Percentiles rank a stretch among this genome's conserved stretches.
Evolutionary conservation across 2,113 vertebrate species (phyloP).

Genomic region (Phrynosoma platyrhinos): DNA sequence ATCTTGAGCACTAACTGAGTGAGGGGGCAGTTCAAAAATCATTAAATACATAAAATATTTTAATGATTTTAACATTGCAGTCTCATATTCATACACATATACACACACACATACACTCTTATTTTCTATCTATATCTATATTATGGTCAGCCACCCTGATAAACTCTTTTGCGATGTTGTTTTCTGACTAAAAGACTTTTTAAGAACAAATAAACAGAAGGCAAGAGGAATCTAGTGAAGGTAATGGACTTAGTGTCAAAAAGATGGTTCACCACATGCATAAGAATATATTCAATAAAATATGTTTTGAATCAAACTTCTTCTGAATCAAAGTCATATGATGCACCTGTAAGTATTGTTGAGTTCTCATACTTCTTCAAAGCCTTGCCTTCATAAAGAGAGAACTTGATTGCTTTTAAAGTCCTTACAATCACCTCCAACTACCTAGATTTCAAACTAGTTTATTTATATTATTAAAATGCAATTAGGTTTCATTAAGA

Average conservation of each 20-base stretch:
- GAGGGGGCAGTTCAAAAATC: too few species aligned
- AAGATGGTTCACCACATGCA: background rate
- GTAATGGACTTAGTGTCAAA: background rate
- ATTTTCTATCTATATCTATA: too few species aligned
- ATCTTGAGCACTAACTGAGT: too few species aligned
- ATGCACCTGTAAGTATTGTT: background rate
- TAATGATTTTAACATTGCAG: too few species aligned
- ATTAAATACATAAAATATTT: too few species aligned
- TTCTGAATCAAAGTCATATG: too few species aligned
- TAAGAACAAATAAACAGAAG: too few species aligned
- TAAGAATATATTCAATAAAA: background rate
- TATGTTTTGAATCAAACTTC: background rate
- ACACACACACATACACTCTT: too few species aligned
- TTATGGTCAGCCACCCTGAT: too few species aligned
- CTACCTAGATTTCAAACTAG: constrained; percentile 48
- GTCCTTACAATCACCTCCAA: constrained; percentile 48
- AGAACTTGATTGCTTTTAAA: constrained; percentile 28
- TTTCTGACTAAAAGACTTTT: background rate
- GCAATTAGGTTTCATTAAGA: constrained; percentile 61
- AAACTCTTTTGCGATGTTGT: too few species aligned
- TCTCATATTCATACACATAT: too few species aligned
- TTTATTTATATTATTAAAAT: constrained; percentile 66
- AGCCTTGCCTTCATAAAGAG: background rate
- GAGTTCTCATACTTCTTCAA: background rate
- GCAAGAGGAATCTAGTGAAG: background rate